These are phyloP conservation scores for Anorthoa munda DNA, from an alignment of 2,888 invertebrate genomes.

Conservation along the genomic window DNA sequence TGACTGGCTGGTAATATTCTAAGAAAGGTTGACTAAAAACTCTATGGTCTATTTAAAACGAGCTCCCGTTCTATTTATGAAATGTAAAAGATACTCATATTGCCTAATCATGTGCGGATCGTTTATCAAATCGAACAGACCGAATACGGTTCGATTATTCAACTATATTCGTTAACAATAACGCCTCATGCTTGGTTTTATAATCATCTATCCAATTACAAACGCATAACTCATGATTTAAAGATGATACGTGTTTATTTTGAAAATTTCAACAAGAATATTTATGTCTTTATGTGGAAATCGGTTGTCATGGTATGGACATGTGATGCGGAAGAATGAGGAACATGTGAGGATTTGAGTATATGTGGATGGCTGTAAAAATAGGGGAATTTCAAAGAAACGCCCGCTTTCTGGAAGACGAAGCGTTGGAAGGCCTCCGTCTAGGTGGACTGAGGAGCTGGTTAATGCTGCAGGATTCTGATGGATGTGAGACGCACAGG, in stretches of 20 bases:
- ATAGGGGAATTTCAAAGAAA: too few species aligned
- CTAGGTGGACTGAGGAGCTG: too few species aligned
- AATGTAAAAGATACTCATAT: slow-evolving; percentile 14
- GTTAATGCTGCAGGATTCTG: too few species aligned
- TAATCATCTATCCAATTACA: slow-evolving; percentile 50
- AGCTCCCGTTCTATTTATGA: slow-evolving; percentile 9
- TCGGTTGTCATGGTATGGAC: too few species aligned
- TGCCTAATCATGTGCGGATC: slow-evolving; percentile 39
- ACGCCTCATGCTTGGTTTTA: slow-evolving; percentile 21
- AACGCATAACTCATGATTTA: slow-evolving; percentile 49
- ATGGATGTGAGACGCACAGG: too few species aligned
- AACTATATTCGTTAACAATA: slow-evolving; percentile 22
- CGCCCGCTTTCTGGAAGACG: too few species aligned
- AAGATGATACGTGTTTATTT: slow-evolving; percentile 49
- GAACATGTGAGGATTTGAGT: too few species aligned
- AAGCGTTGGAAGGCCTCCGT: too few species aligned
- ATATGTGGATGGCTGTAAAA: too few species aligned
- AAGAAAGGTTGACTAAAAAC: slow-evolving; percentile 4
- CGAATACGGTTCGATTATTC: slow-evolving; percentile 26
- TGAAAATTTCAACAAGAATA: slow-evolving; percentile 24
- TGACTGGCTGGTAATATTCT: slow-evolving; percentile 22
- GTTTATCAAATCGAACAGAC: slow-evolving; percentile 29
- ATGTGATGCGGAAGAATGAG: too few species aligned
- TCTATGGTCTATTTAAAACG: slow-evolving; percentile 8
- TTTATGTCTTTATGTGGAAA: too few species aligned